Evolutionary conservation across 2,113 vertebrate genomes (phyloP).

Genomic region (Vicugna pacos): DNA sequence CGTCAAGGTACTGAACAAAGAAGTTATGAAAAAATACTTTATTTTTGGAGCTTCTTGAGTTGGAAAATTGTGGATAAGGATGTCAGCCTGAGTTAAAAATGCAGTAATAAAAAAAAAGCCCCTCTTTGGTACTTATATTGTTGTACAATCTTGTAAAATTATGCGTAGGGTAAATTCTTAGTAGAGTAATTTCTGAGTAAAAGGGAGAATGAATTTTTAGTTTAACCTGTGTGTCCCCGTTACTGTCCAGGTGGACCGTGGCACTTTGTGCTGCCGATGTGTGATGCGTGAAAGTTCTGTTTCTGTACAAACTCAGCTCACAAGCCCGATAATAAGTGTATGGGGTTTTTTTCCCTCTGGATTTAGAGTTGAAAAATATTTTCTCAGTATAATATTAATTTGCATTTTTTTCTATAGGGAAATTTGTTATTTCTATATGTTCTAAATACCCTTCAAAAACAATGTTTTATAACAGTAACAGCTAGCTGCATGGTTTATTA

Average conservation of each 20-base stretch:
- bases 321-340: fast-evolving
- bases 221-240: fast-evolving
- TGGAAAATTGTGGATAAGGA: not conserved
- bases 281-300: fast-evolving
- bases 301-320: fast-evolving
- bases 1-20: not conserved
- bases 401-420: not conserved
- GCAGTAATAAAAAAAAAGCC: not conserved
- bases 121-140: fast-evolving
- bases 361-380: not conserved
- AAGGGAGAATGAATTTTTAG: fast-evolving
- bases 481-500: fast-evolving
- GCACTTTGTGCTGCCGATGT: fast-evolving
- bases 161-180: not conserved
- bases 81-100: not conserved
- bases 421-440: not conserved
- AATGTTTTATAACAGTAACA: fast-evolving
- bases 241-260: fast-evolving
- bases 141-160: not conserved
- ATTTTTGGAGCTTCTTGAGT: not conserved
- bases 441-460: not conserved
- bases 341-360: not conserved
- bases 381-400: not conserved
- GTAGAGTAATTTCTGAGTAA: not conserved
- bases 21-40: not conserved